These are phyloP conservation scores for Epirrhoe alternata DNA, from an alignment of 2,888 invertebrate species.

Conservation along the genomic window DNA sequence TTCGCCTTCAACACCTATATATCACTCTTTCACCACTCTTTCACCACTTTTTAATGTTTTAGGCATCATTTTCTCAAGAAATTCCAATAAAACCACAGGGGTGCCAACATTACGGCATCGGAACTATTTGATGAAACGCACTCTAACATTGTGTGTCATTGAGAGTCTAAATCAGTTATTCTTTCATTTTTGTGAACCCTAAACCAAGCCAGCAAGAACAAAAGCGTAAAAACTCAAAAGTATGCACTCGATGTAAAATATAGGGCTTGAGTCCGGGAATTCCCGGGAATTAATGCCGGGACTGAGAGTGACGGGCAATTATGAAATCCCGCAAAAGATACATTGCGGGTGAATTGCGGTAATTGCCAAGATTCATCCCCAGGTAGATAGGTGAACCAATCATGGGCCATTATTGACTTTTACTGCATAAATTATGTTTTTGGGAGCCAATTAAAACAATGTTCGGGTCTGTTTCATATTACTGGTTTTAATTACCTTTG, in stretches of 20 bases:
- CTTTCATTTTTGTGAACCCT: neutral
- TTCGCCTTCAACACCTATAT: too few species aligned
- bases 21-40: too few species aligned
- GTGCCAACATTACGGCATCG: too few species aligned
- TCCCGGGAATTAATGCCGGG: constrained; percentile 43
- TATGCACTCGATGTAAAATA: constrained; percentile 38
- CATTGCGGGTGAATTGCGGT: constrained; percentile 51
- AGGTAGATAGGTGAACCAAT: constrained; percentile 29
- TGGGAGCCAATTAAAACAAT: constrained; percentile 26
- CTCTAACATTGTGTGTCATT: too few species aligned
- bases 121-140: too few species aligned
- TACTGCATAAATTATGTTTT: constrained; percentile 23
- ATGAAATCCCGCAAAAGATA: constrained; percentile 54
- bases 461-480: constrained; percentile 13
- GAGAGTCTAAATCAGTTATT: too few species aligned
- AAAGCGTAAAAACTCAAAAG: constrained; percentile 25
- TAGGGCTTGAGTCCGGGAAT: constrained; percentile 36
- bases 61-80: too few species aligned
- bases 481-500: neutral
- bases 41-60: too few species aligned
- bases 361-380: constrained; percentile 46
- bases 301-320: constrained; percentile 55
- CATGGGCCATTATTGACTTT: constrained; percentile 25
- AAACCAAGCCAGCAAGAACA: neutral
- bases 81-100: too few species aligned